A percentile compares a stretch with the other conserved stretches of the same genome.
Conservation (phyloP, 2,797 vertebrate genomes). For the Leptodactylus fallax region DNA sequence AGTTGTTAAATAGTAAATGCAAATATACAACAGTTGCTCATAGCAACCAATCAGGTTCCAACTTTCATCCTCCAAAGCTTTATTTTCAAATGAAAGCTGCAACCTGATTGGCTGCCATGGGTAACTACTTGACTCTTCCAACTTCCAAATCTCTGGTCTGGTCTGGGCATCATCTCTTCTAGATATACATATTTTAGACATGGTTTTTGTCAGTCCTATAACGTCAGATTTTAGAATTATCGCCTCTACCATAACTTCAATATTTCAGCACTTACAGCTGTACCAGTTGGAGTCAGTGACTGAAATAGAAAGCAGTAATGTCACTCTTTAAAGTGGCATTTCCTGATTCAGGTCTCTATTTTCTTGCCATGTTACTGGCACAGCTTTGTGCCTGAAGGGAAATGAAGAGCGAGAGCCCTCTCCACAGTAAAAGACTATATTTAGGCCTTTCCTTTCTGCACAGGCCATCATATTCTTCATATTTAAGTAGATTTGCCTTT, state of each 20-base stretch:
- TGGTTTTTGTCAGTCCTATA: too few species aligned
- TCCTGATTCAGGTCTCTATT: neutral
- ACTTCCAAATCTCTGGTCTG: too few species aligned
- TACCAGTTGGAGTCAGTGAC: neutral
- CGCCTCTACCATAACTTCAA: too few species aligned
- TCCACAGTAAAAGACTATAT: neutral
- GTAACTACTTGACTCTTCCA: too few species aligned
- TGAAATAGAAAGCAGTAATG: neutral
- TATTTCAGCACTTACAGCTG: neutral
- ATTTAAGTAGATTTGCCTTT: constrained; percentile 2
- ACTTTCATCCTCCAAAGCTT: neutral
- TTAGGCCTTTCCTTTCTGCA: neutral
- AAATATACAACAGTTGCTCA: neutral
- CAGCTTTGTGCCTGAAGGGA: neutral
- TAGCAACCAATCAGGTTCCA: neutral
- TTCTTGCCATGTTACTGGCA: neutral
- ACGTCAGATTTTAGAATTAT: too few species aligned
- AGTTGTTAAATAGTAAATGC: neutral
- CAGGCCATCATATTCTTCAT: neutral
- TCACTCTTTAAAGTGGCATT: neutral
- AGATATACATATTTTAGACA: too few species aligned
- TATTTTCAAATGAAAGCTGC: neutral
- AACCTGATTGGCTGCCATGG: neutral
- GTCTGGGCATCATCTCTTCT: too few species aligned
- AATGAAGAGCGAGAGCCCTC: neutral